A percentile compares a stretch with the other conserved stretches of the same genome.
Conservation (phyloP, 2,797 vertebrate genomes). For the Meriones psammophilus region DNA sequence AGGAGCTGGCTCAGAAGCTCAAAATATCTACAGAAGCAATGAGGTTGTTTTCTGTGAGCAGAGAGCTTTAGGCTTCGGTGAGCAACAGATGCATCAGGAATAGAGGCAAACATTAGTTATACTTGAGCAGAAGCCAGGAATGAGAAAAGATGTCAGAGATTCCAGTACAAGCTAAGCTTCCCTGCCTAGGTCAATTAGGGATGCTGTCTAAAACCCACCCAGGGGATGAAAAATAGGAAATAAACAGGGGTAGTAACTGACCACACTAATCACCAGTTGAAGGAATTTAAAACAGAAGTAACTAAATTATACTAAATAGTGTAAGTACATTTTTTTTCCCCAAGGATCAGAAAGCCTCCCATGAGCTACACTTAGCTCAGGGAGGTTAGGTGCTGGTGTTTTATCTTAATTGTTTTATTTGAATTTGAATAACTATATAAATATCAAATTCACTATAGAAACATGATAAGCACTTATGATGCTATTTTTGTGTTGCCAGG, state of each 20-base stretch:
- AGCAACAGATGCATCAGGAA: background rate
- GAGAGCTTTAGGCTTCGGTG: background rate
- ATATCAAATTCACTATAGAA: constrained; percentile 44
- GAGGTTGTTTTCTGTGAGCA: background rate
- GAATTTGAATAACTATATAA: background rate
- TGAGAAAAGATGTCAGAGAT: background rate
- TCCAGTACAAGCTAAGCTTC: background rate
- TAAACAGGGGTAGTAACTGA: background rate
- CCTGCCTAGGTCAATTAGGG: background rate
- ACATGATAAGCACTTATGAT: background rate
- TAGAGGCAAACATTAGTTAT: background rate
- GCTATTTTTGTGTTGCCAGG: background rate
- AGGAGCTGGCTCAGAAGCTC: background rate
- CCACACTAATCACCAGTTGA: background rate
- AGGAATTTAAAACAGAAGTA: constrained; percentile 48
- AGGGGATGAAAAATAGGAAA: background rate
- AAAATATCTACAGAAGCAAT: background rate
- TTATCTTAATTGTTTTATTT: background rate
- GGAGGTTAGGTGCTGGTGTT: background rate
- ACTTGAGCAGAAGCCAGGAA: background rate
- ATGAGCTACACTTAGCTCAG: background rate
- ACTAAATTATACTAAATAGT: background rate
- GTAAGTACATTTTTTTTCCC: background rate
- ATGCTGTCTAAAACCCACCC: background rate
- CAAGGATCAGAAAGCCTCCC: background rate